phyloP scores from a whole-genome alignment of 2,797 vertebrate genomes.

The Microctenopoma stevenorrisi region DNA sequence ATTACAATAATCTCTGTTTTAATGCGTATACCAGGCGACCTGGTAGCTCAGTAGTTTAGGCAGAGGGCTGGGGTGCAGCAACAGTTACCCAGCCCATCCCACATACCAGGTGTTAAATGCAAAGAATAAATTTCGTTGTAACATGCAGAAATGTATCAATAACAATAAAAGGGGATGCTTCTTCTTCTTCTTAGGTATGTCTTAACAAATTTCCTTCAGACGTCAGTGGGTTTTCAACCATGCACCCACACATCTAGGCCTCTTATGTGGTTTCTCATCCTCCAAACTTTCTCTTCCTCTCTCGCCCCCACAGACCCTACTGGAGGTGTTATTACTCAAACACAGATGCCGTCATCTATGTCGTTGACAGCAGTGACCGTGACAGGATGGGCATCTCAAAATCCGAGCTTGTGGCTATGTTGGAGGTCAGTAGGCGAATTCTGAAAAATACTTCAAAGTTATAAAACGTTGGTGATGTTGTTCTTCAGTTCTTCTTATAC shows the following conservation, averaged over 20 bases:
- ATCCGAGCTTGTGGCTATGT: constrained; percentile 97
- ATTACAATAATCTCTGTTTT: too few relatives aligned
- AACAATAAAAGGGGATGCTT: too few relatives aligned
- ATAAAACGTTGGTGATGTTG: too few relatives aligned
- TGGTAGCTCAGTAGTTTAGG: too few relatives aligned
- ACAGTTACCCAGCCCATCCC: too few relatives aligned
- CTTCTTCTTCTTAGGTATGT: not conserved
- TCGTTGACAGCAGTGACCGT: constrained; percentile 97
- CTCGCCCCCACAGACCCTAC: constrained; percentile 87
- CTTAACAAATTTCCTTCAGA: not conserved
- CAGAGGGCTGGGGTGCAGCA: too few relatives aligned
- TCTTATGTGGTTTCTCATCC: not conserved
- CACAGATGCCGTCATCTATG: constrained; percentile 98
- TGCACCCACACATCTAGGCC: not conserved
- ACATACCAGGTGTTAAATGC: too few relatives aligned
- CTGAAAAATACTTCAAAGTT: too few relatives aligned
- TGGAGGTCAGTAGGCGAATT: constrained; percentile 86
- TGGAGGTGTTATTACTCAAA: constrained; percentile 99
- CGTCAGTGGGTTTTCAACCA: not conserved
- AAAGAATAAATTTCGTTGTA: too few relatives aligned
- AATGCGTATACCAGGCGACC: not conserved
- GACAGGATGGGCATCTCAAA: constrained; percentile 99
- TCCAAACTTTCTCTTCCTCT: not conserved
- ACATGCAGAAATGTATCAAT: too few relatives aligned
- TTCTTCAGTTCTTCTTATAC: too few relatives aligned